phyloP scores from a whole-genome alignment of 2,888 invertebrate species.

The Dorcus parallelipipedus region DNA sequence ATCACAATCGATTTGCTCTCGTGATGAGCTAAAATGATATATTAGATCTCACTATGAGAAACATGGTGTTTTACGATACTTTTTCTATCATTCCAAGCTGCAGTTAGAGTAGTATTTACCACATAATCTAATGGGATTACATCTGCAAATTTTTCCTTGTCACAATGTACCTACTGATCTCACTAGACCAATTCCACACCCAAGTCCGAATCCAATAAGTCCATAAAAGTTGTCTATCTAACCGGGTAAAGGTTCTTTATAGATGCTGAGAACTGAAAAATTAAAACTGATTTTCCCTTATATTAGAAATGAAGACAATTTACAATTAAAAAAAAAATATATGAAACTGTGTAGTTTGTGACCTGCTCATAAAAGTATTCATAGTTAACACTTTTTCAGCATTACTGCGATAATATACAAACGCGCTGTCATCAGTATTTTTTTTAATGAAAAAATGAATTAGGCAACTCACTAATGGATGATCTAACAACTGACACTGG shows the following conservation, averaged over 20 bases:
- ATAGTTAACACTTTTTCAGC: too few species aligned
- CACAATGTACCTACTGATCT: slow-evolving; percentile 48
- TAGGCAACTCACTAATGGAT: slow-evolving; percentile 52
- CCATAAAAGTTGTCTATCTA: slow-evolving; percentile 94
- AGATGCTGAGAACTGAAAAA: slow-evolving; percentile 57
- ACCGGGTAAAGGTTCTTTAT: slow-evolving; percentile 70
- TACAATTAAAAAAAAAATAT: not conserved
- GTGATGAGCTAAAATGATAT: too few species aligned
- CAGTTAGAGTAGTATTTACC: too few species aligned
- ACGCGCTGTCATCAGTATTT: not conserved
- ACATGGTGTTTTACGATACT: too few species aligned
- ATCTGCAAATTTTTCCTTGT: too few species aligned
- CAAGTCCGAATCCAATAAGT: slow-evolving; percentile 71
- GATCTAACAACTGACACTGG: slow-evolving; percentile 69
- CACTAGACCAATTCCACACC: slow-evolving; percentile 73
- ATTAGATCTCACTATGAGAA: too few species aligned
- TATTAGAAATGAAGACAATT: too few species aligned
- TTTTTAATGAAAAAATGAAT: not conserved
- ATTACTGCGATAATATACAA: not conserved
- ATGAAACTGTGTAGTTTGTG: not conserved
- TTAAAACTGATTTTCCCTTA: not conserved
- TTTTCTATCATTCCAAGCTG: too few species aligned
- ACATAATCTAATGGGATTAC: too few species aligned
- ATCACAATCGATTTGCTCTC: too few species aligned
- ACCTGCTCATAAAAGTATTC: not conserved